These are phyloP conservation scores for Lithophane leautieri DNA, from an alignment of 2,888 invertebrate genomes.

Conservation along the genomic window DNA sequence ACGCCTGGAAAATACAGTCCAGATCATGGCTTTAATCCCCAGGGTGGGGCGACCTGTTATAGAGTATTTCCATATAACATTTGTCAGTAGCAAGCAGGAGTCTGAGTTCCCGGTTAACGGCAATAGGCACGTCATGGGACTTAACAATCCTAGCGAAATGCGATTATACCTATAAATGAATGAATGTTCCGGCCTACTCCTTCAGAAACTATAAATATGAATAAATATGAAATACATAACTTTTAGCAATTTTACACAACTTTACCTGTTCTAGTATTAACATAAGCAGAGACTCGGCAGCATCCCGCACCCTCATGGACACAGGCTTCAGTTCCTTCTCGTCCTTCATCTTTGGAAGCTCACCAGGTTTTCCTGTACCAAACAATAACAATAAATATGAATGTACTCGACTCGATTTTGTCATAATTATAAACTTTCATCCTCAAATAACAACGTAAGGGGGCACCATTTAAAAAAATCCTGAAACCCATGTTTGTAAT, in stretches of 20 bases:
- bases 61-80: not conserved
- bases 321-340: conserved; percentile 99
- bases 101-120: not conserved
- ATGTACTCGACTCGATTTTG: not conserved
- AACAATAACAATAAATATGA: not conserved
- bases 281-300: conserved; percentile 98
- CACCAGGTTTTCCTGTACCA: conserved; percentile 93
- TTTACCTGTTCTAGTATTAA: conserved; percentile 96
- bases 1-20: not conserved
- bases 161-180: too few species aligned
- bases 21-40: not conserved
- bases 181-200: too few species aligned
- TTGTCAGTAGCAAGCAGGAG: not conserved
- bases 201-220: too few species aligned
- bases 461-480: too few species aligned
- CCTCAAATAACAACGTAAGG: not conserved
- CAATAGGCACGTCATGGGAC: not conserved
- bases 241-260: not conserved
- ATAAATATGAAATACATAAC: too few species aligned
- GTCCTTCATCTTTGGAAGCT: conserved; percentile 97
- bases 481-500: not conserved
- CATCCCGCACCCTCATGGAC: conserved; percentile 99
- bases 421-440: not conserved
- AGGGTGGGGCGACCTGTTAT: too few species aligned
- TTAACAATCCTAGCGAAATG: not conserved